These are phyloP conservation scores for Rhopalosiphum padi DNA, from an alignment of 1,140 invertebrate species.

Conservation along the genomic window DNA sequence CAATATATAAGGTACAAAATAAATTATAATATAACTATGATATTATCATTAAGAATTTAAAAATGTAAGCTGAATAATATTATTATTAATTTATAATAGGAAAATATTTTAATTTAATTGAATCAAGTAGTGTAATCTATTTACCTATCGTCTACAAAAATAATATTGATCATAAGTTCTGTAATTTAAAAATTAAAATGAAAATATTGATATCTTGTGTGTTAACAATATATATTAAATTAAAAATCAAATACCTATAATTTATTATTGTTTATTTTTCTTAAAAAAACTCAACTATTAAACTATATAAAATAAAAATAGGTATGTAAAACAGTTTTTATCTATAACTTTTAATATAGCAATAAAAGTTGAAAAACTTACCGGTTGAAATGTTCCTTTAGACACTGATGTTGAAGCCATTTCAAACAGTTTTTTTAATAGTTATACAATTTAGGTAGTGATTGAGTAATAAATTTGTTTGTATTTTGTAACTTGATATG, in stretches of 20 bases:
- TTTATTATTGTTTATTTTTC: too few relatives aligned
- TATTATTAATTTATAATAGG: too few relatives aligned
- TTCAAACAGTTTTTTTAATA: background rate
- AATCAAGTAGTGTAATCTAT: background rate
- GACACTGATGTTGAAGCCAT: conserved; percentile 37
- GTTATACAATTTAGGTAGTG: background rate
- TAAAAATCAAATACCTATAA: too few relatives aligned
- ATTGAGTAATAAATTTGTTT: background rate
- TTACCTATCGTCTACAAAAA: background rate
- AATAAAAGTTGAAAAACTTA: background rate
- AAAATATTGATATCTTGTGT: background rate
- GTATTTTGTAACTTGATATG: background rate
- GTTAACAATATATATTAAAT: background rate
- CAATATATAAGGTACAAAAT: background rate
- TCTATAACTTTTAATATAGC: background rate
- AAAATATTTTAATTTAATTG: too few relatives aligned
- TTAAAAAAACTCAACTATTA: too few relatives aligned
- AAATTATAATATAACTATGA: background rate
- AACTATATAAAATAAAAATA: background rate
- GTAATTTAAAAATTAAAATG: background rate
- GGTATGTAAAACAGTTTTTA: background rate
- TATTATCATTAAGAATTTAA: background rate
- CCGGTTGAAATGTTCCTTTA: conserved; percentile 41
- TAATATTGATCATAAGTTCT: background rate
- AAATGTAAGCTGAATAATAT: too few relatives aligned